These are phyloP conservation scores for Virgularia gustaviana DNA, from an alignment of 92 coral and sea anemone genomes.

Conservation along the genomic window DNA sequence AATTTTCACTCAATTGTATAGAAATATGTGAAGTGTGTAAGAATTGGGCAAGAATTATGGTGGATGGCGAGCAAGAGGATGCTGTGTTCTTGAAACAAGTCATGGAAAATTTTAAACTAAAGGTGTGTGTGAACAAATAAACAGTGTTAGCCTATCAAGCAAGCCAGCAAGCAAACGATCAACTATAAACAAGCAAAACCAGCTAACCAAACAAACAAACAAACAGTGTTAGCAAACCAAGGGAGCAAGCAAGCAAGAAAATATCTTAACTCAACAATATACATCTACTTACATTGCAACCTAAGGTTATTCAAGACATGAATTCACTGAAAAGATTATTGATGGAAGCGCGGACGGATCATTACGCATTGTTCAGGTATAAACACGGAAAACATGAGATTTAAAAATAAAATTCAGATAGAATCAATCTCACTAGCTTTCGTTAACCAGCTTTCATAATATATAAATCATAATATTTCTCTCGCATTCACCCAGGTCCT, in stretches of 20 bases:
- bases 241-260: too few relatives aligned
- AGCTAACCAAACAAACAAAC: too few relatives aligned
- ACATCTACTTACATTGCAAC: too few relatives aligned
- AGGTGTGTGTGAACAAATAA: slow-evolving; percentile 52
- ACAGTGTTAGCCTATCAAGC: too few relatives aligned
- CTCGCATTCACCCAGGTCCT: slow-evolving; percentile 65
- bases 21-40: slow-evolving; percentile 77
- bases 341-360: slow-evolving; percentile 90
- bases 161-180: too few relatives aligned
- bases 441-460: neutral
- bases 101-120: slow-evolving; percentile 86
- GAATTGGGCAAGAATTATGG: slow-evolving; percentile 87
- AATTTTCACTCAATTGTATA: slow-evolving; percentile 33
- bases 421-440: neutral
- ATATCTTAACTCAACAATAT: too few relatives aligned
- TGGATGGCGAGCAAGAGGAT: slow-evolving; percentile 65
- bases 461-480: neutral
- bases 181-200: too few relatives aligned
- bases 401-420: neutral
- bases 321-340: slow-evolving; percentile 87
- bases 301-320: slow-evolving; percentile 91
- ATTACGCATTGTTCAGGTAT: slow-evolving; percentile 90
- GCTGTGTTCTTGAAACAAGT: slow-evolving; percentile 96
- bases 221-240: too few relatives aligned
- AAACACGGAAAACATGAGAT: slow-evolving; percentile 1